phyloP scores from a whole-genome alignment of 1,140 invertebrate genomes.

The Thaumatotibia leucotreta region DNA sequence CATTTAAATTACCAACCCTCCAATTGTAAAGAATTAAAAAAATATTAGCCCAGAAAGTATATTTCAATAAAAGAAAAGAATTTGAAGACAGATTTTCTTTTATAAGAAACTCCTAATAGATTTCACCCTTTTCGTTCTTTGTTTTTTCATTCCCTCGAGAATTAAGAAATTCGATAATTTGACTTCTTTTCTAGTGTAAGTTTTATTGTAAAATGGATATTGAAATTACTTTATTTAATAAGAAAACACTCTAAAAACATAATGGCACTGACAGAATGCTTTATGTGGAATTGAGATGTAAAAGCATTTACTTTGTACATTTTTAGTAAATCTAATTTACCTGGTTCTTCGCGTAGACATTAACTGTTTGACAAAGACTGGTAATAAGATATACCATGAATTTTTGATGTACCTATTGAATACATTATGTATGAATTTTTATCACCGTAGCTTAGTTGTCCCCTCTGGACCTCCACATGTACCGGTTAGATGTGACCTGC shows the following conservation, averaged over 20 bases:
- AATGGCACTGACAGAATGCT: not conserved
- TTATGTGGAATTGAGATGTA: not conserved
- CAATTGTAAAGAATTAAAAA: conserved; percentile 1
- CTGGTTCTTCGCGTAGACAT: too few relatives aligned
- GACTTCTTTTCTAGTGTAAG: not conserved
- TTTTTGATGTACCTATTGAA: too few relatives aligned
- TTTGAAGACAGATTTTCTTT: not conserved
- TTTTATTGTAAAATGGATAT: not conserved
- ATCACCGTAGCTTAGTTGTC: too few relatives aligned
- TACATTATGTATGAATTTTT: too few relatives aligned
- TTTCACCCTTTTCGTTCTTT: not conserved
- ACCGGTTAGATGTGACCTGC: too few relatives aligned
- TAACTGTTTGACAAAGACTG: too few relatives aligned
- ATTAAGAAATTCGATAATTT: conserved; percentile 3
- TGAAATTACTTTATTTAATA: not conserved
- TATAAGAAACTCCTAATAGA: not conserved
- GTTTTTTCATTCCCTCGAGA: not conserved
- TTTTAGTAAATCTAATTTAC: too few relatives aligned
- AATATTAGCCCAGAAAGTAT: not conserved
- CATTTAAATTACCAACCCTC: not conserved
- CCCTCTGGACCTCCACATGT: too few relatives aligned
- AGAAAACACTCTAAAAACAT: not conserved
- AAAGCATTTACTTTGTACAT: too few relatives aligned
- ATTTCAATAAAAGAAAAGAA: not conserved
- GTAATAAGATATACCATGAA: too few relatives aligned